These are phyloP conservation scores for Bubo blakistoni DNA, from an alignment of 2,113 vertebrate genomes.

Conservation along the genomic window DNA sequence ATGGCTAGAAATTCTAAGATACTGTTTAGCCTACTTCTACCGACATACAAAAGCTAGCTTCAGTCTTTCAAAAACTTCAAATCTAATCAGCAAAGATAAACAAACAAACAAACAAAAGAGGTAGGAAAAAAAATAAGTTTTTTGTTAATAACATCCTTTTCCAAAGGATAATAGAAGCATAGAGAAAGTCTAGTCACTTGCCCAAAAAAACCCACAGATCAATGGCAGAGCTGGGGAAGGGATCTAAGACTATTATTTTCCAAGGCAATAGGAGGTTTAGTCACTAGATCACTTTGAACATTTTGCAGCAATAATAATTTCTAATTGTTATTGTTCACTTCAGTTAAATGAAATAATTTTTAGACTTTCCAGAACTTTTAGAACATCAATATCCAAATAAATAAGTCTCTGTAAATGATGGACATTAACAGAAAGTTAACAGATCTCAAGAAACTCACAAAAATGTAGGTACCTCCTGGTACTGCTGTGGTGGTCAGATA, in stretches of 20 bases:
- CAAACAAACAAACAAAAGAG: too few relatives aligned
- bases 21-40: background rate
- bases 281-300: background rate
- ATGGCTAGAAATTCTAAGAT: background rate
- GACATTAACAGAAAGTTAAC: background rate
- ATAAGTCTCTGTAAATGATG: background rate
- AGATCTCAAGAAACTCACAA: background rate
- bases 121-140: too few relatives aligned
- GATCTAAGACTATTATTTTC: background rate
- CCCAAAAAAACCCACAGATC: background rate
- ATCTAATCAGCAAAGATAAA: background rate
- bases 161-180: background rate
- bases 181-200: background rate
- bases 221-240: background rate
- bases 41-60: background rate
- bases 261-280: background rate
- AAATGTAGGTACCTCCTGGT: background rate
- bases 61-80: background rate
- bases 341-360: background rate
- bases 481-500: background rate
- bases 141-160: background rate
- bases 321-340: background rate
- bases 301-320: background rate
- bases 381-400: background rate
- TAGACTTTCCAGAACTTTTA: background rate